A percentile compares a stretch with the other conserved stretches of the same genome.
phyloP scores from a whole-genome alignment of 2,797 vertebrate genomes.

The Enteromius trimaculatus region DNA sequence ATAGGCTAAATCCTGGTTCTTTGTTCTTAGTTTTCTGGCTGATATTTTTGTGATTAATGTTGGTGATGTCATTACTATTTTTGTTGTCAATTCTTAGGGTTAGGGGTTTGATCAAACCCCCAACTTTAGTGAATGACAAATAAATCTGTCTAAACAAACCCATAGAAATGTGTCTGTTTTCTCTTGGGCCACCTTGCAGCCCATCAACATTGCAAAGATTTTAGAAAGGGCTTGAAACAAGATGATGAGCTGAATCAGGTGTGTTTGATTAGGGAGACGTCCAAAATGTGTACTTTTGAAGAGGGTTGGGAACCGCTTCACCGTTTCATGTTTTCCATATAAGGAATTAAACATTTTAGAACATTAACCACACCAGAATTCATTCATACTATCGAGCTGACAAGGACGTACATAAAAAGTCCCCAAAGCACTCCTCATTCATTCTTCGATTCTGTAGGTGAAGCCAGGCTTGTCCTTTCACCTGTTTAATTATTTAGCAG shows the following conservation, averaged over 20 bases:
- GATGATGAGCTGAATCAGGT: background rate
- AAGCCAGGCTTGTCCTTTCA: background rate
- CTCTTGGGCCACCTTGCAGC: too few relatives aligned
- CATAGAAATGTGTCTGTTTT: background rate
- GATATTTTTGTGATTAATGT: background rate
- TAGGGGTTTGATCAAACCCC: background rate
- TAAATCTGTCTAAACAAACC: background rate
- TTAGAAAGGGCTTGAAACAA: background rate
- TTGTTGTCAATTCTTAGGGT: background rate
- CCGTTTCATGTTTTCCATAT: constrained; percentile 14
- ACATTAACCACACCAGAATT: constrained; percentile 26
- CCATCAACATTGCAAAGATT: background rate
- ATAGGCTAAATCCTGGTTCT: constrained; percentile 10
- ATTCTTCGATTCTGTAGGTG: constrained; percentile 12
- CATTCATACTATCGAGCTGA: constrained; percentile 16
- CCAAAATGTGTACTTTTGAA: background rate
- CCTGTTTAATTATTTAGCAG: constrained; percentile 7
- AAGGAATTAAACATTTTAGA: constrained; percentile 1
- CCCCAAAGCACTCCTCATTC: background rate
- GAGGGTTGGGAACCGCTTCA: background rate
- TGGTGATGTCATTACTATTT: background rate
- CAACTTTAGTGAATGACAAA: background rate
- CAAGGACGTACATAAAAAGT: background rate
- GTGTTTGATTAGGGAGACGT: background rate
- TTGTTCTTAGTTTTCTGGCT: background rate